Evolutionary conservation across 2,888 invertebrate genomes (phyloP), one percentile per base, ranked within the genome.

Genomic region (Dyspetes luteomarginatus): DNA sequence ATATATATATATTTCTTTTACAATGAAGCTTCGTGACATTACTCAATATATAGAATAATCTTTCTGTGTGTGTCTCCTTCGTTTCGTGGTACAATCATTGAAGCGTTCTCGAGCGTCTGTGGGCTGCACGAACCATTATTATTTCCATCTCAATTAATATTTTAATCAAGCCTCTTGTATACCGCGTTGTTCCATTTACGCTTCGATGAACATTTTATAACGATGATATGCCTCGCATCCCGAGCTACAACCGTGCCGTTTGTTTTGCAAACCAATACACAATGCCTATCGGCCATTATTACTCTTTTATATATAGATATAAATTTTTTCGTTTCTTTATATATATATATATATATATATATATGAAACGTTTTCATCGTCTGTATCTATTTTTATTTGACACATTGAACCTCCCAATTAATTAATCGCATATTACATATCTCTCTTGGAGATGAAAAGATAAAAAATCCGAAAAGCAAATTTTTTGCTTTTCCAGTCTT

Each of bases 101-200:
- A 73, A 75, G 74, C 75, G 76, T 74, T 81, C 81, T 85, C 88
- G 89, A 89, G 86, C 82, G 86, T 86, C 86, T 84, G 84, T 85
- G 87, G 87, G 88, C 89, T 45, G 74, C 58, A 67, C 65, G 65
- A 58, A 76, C 90, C 89, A 88, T 91, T 91, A 88, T 91, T 91
- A 91, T 91, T 91, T 91, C 91, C 91, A 91, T 91, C 90, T 91
- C 91, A 91, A 91, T 91, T 91, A 91, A 91, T 91, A 91, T 91
- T 91, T 91, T 91, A 91, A 91, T 91, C 91, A 91, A 91, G 90
- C 90, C 86, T 84, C 86, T 87, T 89, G 88, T 89, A 86, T 85
- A 86, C 88, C 86, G 85, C 88, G 89, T 90, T 90, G 90, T 91
- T 90, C 90, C 89, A 91, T 91, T 91, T 91, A 90, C 88, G 89